Percentiles rank a stretch among this genome's conserved stretches.
Evolutionary conservation across 2,888 invertebrate genomes (phyloP).

Genomic region (Argyresthia goedartella): DNA sequence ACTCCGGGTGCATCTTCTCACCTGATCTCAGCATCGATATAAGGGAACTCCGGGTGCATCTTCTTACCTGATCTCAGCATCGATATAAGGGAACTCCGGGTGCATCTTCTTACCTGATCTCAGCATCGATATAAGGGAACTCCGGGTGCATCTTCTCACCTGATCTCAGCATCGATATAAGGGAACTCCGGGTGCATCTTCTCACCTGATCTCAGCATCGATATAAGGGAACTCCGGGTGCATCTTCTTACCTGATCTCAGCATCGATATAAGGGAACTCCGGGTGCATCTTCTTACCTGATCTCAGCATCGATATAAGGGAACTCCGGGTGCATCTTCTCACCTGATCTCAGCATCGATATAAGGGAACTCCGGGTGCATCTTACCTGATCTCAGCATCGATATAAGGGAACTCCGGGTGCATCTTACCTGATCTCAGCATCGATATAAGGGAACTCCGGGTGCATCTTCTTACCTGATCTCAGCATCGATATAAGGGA

Average conservation of each 20-base stretch:
- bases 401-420: slow-evolving; percentile 98
- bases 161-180: slow-evolving; percentile 99
- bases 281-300: slow-evolving; percentile 95
- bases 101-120: slow-evolving; percentile 97
- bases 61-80: slow-evolving; percentile 98
- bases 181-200: slow-evolving; percentile 98
- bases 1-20: slow-evolving; percentile 95
- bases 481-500: slow-evolving; percentile 99
- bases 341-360: slow-evolving; percentile 99
- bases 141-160: slow-evolving; percentile 97
- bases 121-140: slow-evolving; percentile 99
- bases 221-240: slow-evolving; percentile 99
- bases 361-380: slow-evolving; percentile 99
- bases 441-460: slow-evolving; percentile 99
- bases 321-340: slow-evolving; percentile 96
- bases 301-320: slow-evolving; percentile 99
- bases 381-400: too few relatives aligned
- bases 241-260: slow-evolving; percentile 93
- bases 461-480: slow-evolving; percentile 96
- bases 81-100: slow-evolving; percentile 98
- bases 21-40: slow-evolving; percentile 99
- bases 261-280: slow-evolving; percentile 99
- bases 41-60: slow-evolving; percentile 98
- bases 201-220: slow-evolving; percentile 98
- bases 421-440: too few relatives aligned